Evolutionary conservation across 2,888 invertebrate species (phyloP).

Genomic region (Meliscaeva auricollis): DNA sequence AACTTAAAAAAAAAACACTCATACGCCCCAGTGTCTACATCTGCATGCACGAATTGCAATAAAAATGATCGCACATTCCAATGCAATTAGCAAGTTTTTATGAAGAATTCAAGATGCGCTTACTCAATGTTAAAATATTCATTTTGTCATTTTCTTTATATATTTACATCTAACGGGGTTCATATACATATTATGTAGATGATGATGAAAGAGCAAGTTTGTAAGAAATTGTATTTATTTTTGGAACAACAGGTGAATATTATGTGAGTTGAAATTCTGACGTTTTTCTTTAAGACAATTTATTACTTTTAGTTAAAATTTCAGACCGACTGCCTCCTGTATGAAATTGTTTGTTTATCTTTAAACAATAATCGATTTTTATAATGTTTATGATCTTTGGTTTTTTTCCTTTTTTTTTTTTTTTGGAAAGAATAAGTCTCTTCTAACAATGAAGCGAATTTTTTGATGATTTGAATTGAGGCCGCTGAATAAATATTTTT

Average conservation of each 20-base stretch:
- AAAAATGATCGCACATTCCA: constrained; percentile 48
- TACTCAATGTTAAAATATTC: constrained; percentile 43
- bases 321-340: constrained; percentile 20
- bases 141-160: constrained; percentile 40
- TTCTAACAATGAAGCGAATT: constrained; percentile 34
- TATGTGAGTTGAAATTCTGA: constrained; percentile 39
- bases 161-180: too few relatives aligned
- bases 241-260: constrained; percentile 68
- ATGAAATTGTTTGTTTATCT: constrained; percentile 66
- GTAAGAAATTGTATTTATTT: constrained; percentile 40
- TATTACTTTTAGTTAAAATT: constrained; percentile 14
- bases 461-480: constrained; percentile 39
- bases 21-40: constrained; percentile 68
- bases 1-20: constrained; percentile 36
- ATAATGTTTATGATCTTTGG: constrained; percentile 48
- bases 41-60: constrained; percentile 41
- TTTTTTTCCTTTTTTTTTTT: constrained; percentile 4
- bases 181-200: too few relatives aligned
- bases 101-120: constrained; percentile 15
- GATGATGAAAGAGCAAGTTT: not conserved
- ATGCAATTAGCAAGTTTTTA: constrained; percentile 58
- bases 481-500: constrained; percentile 50
- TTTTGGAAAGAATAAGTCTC: constrained; percentile 20
- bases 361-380: constrained; percentile 59
- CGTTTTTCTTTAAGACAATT: constrained; percentile 46